Evolutionary conservation across 2,888 invertebrate genomes (phyloP).

Genomic region (Leucozona laternaria): DNA sequence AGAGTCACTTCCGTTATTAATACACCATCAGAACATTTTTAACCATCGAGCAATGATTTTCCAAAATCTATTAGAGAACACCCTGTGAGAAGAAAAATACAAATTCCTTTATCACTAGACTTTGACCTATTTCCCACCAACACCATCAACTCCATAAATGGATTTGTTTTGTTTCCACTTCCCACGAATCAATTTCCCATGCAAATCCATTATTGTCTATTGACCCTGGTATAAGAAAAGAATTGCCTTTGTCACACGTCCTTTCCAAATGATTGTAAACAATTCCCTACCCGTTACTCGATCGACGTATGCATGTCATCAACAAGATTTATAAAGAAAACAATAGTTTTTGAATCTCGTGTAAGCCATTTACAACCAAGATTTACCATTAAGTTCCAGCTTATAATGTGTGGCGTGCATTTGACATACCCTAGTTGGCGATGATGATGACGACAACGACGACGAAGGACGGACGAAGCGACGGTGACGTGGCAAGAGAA

Average conservation of each 20-base stretch:
- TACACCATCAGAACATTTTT: too few relatives aligned
- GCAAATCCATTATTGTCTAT: constrained; percentile 25
- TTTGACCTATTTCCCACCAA: constrained; percentile 9
- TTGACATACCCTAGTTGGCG: constrained; percentile 56
- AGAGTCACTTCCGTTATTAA: too few relatives aligned
- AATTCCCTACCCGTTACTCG: not conserved
- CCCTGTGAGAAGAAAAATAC: not conserved
- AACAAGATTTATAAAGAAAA: constrained; percentile 21
- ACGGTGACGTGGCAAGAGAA: not conserved
- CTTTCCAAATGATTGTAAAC: not conserved
- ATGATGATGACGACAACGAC: not conserved
- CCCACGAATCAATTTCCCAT: constrained; percentile 37
- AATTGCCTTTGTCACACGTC: constrained; percentile 23
- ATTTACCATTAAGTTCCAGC: constrained; percentile 47
- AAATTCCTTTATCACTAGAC: not conserved
- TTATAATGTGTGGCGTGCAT: constrained; percentile 56
- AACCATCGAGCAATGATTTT: too few relatives aligned
- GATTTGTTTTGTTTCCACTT: not conserved
- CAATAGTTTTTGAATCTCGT: constrained; percentile 24
- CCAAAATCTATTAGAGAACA: not conserved
- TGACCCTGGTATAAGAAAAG: constrained; percentile 16
- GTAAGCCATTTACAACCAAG: constrained; percentile 37
- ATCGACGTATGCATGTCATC: not conserved
- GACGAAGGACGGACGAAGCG: too few relatives aligned
- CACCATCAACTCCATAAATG: not conserved